phyloP scores from a whole-genome alignment of 2,113 vertebrate species.

The Python bivittatus region DNA sequence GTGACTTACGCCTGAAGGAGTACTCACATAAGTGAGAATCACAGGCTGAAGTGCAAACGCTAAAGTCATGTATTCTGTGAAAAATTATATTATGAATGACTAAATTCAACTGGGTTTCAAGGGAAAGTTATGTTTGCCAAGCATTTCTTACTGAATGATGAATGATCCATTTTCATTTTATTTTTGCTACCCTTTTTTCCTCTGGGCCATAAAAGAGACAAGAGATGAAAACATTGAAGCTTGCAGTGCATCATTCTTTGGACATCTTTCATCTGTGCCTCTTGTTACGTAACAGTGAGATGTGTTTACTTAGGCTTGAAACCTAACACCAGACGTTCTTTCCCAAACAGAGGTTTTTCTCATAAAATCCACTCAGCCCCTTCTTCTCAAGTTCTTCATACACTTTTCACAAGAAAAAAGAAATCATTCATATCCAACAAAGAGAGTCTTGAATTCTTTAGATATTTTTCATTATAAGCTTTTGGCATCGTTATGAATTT shows the following conservation, averaged over 20 bases:
- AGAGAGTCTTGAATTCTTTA: slow-evolving; percentile 77
- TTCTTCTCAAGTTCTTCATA: slow-evolving; percentile 83
- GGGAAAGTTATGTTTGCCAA: not conserved
- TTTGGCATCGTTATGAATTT: slow-evolving; percentile 71
- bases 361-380: slow-evolving; percentile 75
- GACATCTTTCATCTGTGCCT: slow-evolving; percentile 76
- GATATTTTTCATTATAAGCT: slow-evolving; percentile 80
- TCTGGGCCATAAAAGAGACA: not conserved
- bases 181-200: not conserved
- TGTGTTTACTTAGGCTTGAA: slow-evolving; percentile 60
- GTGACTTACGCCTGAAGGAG: not conserved
- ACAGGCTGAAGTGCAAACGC: rapidly evolving
- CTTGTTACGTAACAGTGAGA: slow-evolving; percentile 61
- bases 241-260: slow-evolving; percentile 42
- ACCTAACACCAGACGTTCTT: slow-evolving; percentile 69
- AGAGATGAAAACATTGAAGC: slow-evolving; percentile 49
- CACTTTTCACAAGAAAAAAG: slow-evolving; percentile 79
- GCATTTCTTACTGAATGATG: slow-evolving; percentile 23
- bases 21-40: slow-evolving; percentile 22
- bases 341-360: slow-evolving; percentile 79
- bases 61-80: not conserved
- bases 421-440: slow-evolving; percentile 81
- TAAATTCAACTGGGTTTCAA: slow-evolving; percentile 15
- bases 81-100: not conserved
- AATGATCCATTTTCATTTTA: slow-evolving; percentile 29